phyloP scores from a whole-genome alignment of 1,140 invertebrate genomes.

The Meloidogyne chitwoodi region DNA sequence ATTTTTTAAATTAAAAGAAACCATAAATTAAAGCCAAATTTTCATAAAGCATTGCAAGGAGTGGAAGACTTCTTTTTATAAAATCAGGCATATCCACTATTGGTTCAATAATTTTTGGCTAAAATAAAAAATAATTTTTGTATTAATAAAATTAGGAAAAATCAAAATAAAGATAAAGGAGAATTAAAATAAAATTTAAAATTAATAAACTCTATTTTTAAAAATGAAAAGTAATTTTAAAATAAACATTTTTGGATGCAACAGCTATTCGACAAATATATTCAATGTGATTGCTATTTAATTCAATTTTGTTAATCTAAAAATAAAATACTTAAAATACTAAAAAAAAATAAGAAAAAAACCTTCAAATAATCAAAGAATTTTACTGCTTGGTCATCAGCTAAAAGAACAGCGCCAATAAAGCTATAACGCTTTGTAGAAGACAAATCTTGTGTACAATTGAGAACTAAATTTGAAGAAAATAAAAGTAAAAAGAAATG shows the following conservation, averaged over 20 bases:
- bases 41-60: neutral
- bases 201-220: no score
- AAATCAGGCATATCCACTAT: slow-evolving; percentile 1
- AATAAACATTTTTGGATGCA: neutral
- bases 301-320: neutral
- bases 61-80: neutral
- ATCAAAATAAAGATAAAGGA: no score
- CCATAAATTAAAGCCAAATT: slow-evolving; percentile 12
- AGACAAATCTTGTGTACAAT: neutral
- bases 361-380: slow-evolving; percentile 12
- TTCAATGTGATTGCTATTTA: slow-evolving; percentile 1
- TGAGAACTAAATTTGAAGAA: neutral
- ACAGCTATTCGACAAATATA: slow-evolving; percentile 13
- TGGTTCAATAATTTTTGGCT: slow-evolving; percentile 3
- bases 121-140: neutral
- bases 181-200: no score
- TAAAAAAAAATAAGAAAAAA: neutral
- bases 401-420: slow-evolving; percentile 2
- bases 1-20: neutral
- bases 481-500: neutral
- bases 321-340: neutral
- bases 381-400: slow-evolving; percentile 1
- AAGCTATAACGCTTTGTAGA: slow-evolving; percentile 2
- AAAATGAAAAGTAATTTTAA: neutral
- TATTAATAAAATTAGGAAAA: neutral